Conservation (phyloP, 2,888 invertebrate species). For the Euzetes globulus region DNA sequence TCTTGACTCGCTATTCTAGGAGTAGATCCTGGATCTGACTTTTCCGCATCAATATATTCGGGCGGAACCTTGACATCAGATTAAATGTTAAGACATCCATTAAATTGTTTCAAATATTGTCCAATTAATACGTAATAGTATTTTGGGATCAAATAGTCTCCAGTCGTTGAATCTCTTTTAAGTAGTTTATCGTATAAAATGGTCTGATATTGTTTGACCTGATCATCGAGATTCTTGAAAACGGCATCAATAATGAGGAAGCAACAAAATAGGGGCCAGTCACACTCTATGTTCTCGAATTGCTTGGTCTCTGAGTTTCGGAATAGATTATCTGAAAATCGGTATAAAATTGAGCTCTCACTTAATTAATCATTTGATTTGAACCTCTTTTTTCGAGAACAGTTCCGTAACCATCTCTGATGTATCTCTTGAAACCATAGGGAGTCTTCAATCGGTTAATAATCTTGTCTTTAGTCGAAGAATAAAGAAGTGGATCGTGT, state of each 20-base stretch:
- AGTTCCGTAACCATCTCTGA: constrained; percentile 86
- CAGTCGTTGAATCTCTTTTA: constrained; percentile 27
- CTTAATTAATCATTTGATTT: neutral
- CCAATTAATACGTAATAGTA: constrained; percentile 64
- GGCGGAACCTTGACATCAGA: constrained; percentile 52
- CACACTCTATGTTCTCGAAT: constrained; percentile 91
- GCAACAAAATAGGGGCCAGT: constrained; percentile 95
- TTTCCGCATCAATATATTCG: constrained; percentile 64
- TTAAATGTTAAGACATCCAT: neutral
- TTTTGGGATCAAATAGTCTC: constrained; percentile 67
- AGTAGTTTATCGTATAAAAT: constrained; percentile 52
- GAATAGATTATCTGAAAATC: constrained; percentile 34
- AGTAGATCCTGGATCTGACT: constrained; percentile 61
- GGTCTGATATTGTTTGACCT: constrained; percentile 84
- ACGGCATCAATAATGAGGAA: constrained; percentile 89
- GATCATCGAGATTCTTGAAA: constrained; percentile 62
- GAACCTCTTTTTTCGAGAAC: constrained; percentile 60
- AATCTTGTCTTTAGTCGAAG: constrained; percentile 76
- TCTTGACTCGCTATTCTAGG: constrained; percentile 58
- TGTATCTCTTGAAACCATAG: constrained; percentile 88
- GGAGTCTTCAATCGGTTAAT: constrained; percentile 71
- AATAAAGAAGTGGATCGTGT: constrained; percentile 82
- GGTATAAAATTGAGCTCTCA: neutral
- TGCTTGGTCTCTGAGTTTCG: constrained; percentile 49
- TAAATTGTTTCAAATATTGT: neutral